Evolutionary conservation across 2,113 vertebrate species (phyloP), one percentile per base, ranked within the genome.

Genomic region (Zosterops lateralis): DNA sequence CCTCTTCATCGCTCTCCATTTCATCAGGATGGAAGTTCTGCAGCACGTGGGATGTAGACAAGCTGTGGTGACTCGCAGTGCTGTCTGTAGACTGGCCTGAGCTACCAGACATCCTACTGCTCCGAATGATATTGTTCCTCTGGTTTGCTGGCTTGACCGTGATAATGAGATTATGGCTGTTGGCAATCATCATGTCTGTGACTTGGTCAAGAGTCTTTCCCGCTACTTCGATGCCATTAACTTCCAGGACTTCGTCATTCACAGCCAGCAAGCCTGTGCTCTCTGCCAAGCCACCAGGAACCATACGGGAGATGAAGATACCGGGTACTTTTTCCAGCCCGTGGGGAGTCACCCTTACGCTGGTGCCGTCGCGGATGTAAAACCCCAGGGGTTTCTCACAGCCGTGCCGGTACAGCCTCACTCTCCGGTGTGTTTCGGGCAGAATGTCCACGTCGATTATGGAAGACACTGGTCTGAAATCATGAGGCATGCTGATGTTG

Each of bases 111-210:
- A 98, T 98, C 58, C 99, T 98, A 94, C 99, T 98, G 96, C 98
- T 97, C 34, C 99, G 98, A 70, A 99, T 98, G 73, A 99, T 98
- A 76, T 99, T 99, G 97, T 99, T 99, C 93, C 99, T 98, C 97
- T 99, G 99, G 97, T 99, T 99, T 65, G 99, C 99, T 2, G 99
- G 99, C 97, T 99, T 99, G 71, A 99, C 99, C 0, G 99, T 99
- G 95, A 99, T 98, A 12, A 99, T 99, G 87, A 99, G 98, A 88
- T 99, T 99, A 97, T 99, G 99, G 97, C 99, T 99, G 98, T 99
- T 99, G 93, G 99, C 99, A 32, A 99, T 99, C 99, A 99, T 99
- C 99, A 99, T 99, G 97, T 99, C 99, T 12, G 99, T 99, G 54
- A 99, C 99, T 96, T 99, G 99, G 94, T 99, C 99, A 9, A 99